Evolutionary conservation across 2,797 vertebrate species (phyloP).

Genomic region (Danio jaintianensis): DNA sequence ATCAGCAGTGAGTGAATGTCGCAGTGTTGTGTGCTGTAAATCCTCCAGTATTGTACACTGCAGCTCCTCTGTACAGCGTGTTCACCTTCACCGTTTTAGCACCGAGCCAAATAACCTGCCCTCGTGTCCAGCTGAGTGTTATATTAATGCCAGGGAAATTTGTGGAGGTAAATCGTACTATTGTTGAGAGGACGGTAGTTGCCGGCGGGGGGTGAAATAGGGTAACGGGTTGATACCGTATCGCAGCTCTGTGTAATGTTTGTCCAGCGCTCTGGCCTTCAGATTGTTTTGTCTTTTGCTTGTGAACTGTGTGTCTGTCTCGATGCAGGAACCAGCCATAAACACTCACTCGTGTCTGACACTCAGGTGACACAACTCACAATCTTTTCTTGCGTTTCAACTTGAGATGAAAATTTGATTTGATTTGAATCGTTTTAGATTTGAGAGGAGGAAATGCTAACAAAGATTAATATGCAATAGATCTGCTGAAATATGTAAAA

Average conservation of each 20-base stretch:
- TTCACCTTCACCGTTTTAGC: slow-evolving; percentile 40
- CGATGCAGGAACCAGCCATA: slow-evolving; percentile 8
- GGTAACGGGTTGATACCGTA: neutral
- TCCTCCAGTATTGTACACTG: slow-evolving; percentile 14
- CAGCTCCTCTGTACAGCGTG: slow-evolving; percentile 17
- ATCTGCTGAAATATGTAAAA: too few species aligned
- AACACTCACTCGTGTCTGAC: slow-evolving; percentile 26
- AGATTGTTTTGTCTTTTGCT: slow-evolving; percentile 39
- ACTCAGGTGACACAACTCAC: slow-evolving; percentile 4
- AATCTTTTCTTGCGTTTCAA: neutral
- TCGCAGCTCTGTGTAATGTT: slow-evolving; percentile 46
- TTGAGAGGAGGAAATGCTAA: neutral
- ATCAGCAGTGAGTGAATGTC: neutral
- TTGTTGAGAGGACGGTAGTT: slow-evolving; percentile 23
- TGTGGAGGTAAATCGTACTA: slow-evolving; percentile 19
- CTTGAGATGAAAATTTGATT: neutral
- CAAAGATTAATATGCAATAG: too few species aligned
- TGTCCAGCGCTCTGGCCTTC: slow-evolving; percentile 29
- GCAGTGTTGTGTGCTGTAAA: slow-evolving; percentile 23
- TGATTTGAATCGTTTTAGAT: too few species aligned
- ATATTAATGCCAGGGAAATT: slow-evolving; percentile 41
- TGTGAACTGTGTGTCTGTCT: slow-evolving; percentile 25
- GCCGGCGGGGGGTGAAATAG: slow-evolving; percentile 21
- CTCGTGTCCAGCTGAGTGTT: slow-evolving; percentile 40
- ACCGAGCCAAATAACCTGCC: slow-evolving; percentile 29